Base-by-base conservation (phyloP, 2,113 vertebrate genomes). In the Hydrolagus affinis region DNA sequence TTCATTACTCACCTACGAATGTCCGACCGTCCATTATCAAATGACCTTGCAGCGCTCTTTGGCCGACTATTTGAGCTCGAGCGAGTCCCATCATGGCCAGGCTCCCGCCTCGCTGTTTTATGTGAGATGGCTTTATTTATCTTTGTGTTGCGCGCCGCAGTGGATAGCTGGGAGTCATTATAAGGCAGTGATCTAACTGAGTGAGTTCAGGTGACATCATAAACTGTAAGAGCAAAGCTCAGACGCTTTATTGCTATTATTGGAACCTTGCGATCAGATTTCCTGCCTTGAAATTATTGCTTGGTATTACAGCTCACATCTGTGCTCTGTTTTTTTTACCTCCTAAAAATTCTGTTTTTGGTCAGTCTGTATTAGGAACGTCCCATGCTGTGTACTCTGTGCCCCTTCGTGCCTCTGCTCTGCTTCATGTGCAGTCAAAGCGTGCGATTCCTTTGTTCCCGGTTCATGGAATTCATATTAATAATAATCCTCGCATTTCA, bases 81-180 rank as follows among this genome's bases (percentile, higher is more conserved):
- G n/a, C 56, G 75, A 80, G 12, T 80, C n/a, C n/a, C 76, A 60
- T 15, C 25, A 60, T 62, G 76, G 76, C 62, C 76, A 62, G 62
- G 25, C n/a, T 25, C 60, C 32, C 9, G 57, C 59, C 76, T 28
- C 76, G 62, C 2, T 80, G 59, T 80, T 80, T 80, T 80, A 23
- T 64, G 59, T 80, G 44, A 17, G 56, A 60, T 64, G 21, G 25
- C 62, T 80, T 80, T 80, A 62, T 80, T 44, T 80, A 80, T 80
- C 62, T 80, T 80, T 80, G 44, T 44, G 76, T 60, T 62, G 57
- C 21, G n/a, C 44, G 6, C 44, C 44, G 62, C 62, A 80, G 62
- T 80, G 76, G 76, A 80, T 80, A 80, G 57, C 76, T 62, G 59
- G n/a, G 76, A 80, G n/a, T 80, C 76, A 64, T 80, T 80, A 80